phyloP scores from a whole-genome alignment of 1,140 invertebrate species.

The Apis mellifera region Amel_HAv3.1 CM009936.2:13163001-13163500 shows the following conservation, averaged over 20 bases:
- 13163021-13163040: conserved; percentile 11
- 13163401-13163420: neutral
- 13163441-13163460: neutral
- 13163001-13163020: conserved; percentile 33
- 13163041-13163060: neutral
- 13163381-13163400: neutral
- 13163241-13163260: neutral
- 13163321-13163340: neutral
- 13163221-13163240: neutral
- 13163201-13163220: neutral
- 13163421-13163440: neutral
- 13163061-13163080: conserved; percentile 13
- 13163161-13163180: conserved; percentile 26
- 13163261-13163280: neutral
- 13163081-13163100: conserved; percentile 15
- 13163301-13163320: neutral
- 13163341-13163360: neutral
- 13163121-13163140: neutral
- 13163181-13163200: conserved; percentile 13
- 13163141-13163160: conserved; percentile 53
- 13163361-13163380: neutral
- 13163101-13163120: neutral
- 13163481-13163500: neutral
- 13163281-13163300: neutral
- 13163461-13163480: neutral